Percentiles rank a stretch among this genome's conserved stretches.
Evolutionary conservation across 2,797 vertebrate genomes (phyloP).

Genomic region (Neosilurus mollespiculum): DNA sequence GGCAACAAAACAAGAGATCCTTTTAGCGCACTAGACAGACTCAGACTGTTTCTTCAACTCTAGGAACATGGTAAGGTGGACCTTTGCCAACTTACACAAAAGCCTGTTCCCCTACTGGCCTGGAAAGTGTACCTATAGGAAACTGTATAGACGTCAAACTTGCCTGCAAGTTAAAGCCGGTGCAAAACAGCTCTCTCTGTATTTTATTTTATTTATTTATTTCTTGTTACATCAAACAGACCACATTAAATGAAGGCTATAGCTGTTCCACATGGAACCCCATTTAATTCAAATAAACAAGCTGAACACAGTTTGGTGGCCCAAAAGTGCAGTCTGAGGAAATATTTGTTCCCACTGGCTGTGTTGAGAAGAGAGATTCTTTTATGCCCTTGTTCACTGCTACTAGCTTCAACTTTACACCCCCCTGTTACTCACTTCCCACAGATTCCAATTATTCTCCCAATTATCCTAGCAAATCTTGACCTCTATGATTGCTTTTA

Average conservation of each 20-base stretch:
- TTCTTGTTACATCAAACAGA: slow-evolving; percentile 59
- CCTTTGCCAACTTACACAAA: slow-evolving; percentile 60
- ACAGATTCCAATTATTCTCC: background rate
- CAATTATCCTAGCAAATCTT: slow-evolving; percentile 1
- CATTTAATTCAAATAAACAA: slow-evolving; percentile 63
- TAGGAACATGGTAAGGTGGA: slow-evolving; percentile 55
- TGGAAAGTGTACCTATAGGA: slow-evolving; percentile 65
- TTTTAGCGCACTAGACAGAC: slow-evolving; percentile 59
- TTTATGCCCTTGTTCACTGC: slow-evolving; percentile 49
- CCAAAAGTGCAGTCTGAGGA: slow-evolving; percentile 54
- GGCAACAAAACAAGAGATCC: slow-evolving; percentile 58
- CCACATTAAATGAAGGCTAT: slow-evolving; percentile 64
- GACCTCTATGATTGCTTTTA: background rate
- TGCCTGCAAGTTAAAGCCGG: slow-evolving; percentile 49
- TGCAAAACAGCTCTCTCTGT: slow-evolving; percentile 51
- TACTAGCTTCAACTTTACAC: slow-evolving; percentile 46
- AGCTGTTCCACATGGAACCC: slow-evolving; percentile 62
- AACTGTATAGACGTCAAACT: slow-evolving; percentile 61
- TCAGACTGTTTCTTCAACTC: slow-evolving; percentile 54
- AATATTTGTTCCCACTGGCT: slow-evolving; percentile 54
- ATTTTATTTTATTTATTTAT: slow-evolving; percentile 10
- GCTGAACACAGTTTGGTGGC: slow-evolving; percentile 45
- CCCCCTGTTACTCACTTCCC: background rate
- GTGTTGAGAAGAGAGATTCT: slow-evolving; percentile 51
- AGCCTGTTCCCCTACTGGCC: slow-evolving; percentile 52